A percentile compares a stretch with the other conserved stretches of the same genome.
phyloP scores from a whole-genome alignment of 2,113 vertebrate species.

The Hystrix cristata region DNA sequence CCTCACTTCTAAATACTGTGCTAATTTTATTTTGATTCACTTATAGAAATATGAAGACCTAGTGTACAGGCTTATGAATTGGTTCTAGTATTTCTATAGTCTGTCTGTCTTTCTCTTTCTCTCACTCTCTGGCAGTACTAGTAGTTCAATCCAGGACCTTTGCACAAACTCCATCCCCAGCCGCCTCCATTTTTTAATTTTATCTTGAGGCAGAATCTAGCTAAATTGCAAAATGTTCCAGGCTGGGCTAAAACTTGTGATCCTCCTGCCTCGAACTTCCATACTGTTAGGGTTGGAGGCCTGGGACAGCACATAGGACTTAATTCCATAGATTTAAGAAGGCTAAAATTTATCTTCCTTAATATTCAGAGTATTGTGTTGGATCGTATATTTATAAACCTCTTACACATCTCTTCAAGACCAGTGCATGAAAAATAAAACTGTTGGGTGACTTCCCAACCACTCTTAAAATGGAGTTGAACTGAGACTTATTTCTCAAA shows the following conservation, averaged over 20 bases:
- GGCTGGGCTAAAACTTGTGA: neutral
- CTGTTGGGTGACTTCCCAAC: neutral
- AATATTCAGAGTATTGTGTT: neutral
- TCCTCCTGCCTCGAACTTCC: neutral
- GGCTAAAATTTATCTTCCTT: neutral
- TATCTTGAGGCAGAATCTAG: neutral
- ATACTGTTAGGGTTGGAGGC: neutral
- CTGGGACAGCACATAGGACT: neutral
- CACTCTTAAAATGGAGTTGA: neutral
- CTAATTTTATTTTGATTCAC: neutral
- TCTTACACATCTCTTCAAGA: neutral
- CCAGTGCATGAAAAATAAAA: neutral
- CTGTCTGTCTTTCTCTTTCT: neutral
- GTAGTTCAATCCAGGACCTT: neutral
- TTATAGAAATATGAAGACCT: neutral
- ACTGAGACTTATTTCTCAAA: constrained; percentile 9
- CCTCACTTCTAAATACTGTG: neutral
- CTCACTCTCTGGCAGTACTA: neutral
- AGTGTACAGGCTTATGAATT: neutral
- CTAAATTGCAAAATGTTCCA: neutral
- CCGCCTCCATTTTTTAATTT: neutral
- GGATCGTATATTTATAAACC: neutral
- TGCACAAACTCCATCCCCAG: neutral
- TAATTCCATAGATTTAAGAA: neutral
- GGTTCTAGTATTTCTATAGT: neutral